Evolutionary conservation across 2,113 vertebrate genomes (phyloP), one percentile per base, ranked within the genome.

Genomic region (Aspidoscelis tigris): DNA sequence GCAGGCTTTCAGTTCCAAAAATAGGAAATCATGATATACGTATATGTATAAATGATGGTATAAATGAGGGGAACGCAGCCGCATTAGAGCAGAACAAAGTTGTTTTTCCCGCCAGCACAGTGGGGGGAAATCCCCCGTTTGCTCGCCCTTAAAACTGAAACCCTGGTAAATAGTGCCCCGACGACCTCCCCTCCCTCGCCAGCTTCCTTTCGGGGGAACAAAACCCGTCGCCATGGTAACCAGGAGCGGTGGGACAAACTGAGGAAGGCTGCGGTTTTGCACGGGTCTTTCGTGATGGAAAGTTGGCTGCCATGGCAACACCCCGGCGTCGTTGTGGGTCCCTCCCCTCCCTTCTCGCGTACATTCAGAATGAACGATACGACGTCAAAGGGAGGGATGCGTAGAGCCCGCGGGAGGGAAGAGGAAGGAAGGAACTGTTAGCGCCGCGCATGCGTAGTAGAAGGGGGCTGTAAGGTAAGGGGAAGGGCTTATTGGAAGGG

Each of bases 361-460:
- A 43, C 44, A 69, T 8, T 80, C 24, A 43, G 78, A 65, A 69
- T 70, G 78, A 2, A n/a, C 41, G 1, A 33, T 22, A 43, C 7
- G 7, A n/a, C 11, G 16, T 9, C 75, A 53, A 0, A 50, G 9
- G 39, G 24, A 39, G 11, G 75, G 43, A 24, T 3, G 58, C 14
- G 44, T 33, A 20, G 50, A 24, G 11, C 80, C 61, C 9, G 21
- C 33, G 11, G 50, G 80, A 26, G 44, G 61, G 12, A n/a, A 21
- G 41, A n/a, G 43, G 22, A 50, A 68, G 47, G 44, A 83, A 53
- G 72, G 68, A 78, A 65, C 77, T 74, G 83, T 85, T 84, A 80
- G n/a, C 11, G 20, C 53, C 21, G 83, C 44, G 47, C 77, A 80
- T 80, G 83, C 83, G 77, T 77, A 85, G 83, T 80, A 44, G n/a